Evolutionary conservation across 2,888 invertebrate genomes (phyloP), one percentile per base, ranked within the genome.

Genomic region (Salpingus planirostris): DNA sequence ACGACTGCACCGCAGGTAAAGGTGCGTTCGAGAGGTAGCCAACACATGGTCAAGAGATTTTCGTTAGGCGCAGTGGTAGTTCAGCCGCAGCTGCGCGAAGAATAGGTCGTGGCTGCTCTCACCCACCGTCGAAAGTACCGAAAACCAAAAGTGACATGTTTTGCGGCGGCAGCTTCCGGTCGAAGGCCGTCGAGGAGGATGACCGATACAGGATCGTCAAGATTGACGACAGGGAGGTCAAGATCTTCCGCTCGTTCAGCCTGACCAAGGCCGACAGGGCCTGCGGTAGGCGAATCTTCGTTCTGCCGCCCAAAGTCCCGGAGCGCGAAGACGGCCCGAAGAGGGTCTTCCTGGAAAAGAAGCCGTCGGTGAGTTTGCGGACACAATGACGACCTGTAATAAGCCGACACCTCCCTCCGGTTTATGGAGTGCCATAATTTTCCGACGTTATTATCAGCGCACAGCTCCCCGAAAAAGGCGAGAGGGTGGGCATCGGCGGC

Each of bases 131-230:
- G 13, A n/a, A 32, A 29, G 24, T 27, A 27, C 23, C 12, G 15
- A n/a, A n/a, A n/a, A n/a, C n/a, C n/a, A 15, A 21, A 11, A 29
- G 28, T 8, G 7, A 29, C 32, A 59, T 62, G 55, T 59, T 61
- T 43, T 61, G 60, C 46, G 60, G 62, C 24, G 61, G 62, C 15
- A 62, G 62, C 52, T 60, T 61, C 43, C 50, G 60, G 8, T 52
- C 58, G n/a, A 60, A 57, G 39, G 48, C 52, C 10, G 42, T 57
- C 29, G 55, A 58, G 31, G 48, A 56, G 32, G 56, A 54, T 46
- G 62, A 62, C 38, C 56, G 59, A 33, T 60, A 57, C 39, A 54
- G 47, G 44, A 39, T 58, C 15, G 55, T 62, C 24, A 55, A 43
- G 36, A 47, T 60, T 36, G 54, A 59, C 40, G 50, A 57, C 36